Evolutionary conservation across 2,113 vertebrate genomes (phyloP).

Genomic region (Myrmecophaga tridactyla): DNA sequence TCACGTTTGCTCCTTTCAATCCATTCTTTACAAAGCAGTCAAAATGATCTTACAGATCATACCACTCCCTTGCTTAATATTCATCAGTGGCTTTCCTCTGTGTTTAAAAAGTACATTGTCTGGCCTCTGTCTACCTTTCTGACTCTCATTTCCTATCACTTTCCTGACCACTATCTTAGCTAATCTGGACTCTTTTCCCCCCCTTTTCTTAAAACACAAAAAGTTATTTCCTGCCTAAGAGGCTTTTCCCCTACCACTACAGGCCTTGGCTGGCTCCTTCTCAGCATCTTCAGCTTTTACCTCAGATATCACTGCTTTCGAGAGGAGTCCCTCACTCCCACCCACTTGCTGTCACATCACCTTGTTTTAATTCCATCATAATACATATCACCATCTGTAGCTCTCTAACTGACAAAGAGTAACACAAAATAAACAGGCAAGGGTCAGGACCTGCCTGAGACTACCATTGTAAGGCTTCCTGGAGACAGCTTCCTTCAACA

Average conservation of each 20-base stretch:
- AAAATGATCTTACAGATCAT: not conserved
- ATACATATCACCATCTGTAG: not conserved
- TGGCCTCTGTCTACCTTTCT: not conserved
- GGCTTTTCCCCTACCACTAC: not conserved
- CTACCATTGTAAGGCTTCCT: not conserved
- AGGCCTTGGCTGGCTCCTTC: not conserved
- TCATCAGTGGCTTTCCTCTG: not conserved
- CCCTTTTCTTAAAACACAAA: not conserved
- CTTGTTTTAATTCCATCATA: not conserved
- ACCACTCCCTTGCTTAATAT: not conserved
- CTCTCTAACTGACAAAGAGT: not conserved
- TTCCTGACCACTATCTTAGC: not conserved
- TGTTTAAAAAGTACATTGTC: not conserved
- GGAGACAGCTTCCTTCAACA: not conserved
- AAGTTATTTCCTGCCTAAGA: not conserved
- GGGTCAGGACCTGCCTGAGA: not conserved
- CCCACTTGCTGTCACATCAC: not conserved
- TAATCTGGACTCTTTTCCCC: not conserved
- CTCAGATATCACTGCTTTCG: not conserved
- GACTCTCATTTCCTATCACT: not conserved
- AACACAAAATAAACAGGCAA: not conserved
- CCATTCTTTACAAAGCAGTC: not conserved
- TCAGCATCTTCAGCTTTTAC: not conserved
- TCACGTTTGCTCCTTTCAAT: not conserved
- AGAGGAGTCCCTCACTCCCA: not conserved